Percentiles rank a stretch among this genome's conserved stretches.
Evolutionary conservation across 2,113 vertebrate genomes (phyloP).

Genomic region (Microcebus ravelobensis): DNA sequence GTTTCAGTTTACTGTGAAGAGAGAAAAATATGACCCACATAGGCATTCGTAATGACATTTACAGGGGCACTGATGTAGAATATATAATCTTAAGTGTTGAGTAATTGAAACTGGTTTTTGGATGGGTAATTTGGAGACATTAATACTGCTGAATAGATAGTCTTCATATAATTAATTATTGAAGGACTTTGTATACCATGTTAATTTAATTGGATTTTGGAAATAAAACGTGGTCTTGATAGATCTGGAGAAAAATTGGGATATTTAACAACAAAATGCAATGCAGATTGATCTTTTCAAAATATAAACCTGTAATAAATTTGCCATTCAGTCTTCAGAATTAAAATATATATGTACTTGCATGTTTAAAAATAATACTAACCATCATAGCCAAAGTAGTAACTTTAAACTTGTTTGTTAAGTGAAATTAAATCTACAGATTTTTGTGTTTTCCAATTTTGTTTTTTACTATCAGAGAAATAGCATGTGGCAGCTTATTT

Average conservation of each 20-base stretch:
- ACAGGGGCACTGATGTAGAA: not conserved
- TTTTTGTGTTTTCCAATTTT: not conserved
- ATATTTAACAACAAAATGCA: not conserved
- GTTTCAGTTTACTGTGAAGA: not conserved
- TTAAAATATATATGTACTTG: not conserved
- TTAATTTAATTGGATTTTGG: not conserved
- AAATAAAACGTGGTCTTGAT: not conserved
- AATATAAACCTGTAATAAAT: conserved; percentile 53
- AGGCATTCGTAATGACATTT: not conserved
- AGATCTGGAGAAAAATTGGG: not conserved
- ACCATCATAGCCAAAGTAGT: not conserved
- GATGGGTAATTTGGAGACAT: not conserved
- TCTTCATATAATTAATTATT: not conserved
- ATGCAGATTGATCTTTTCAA: not conserved
- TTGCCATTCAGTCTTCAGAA: conserved; percentile 24
- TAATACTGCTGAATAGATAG: not conserved
- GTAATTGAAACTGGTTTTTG: not conserved
- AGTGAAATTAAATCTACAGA: not conserved
- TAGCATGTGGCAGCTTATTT: not conserved
- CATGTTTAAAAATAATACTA: not conserved
- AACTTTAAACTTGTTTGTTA: not conserved
- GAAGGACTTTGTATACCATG: not conserved
- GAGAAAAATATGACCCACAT: not conserved
- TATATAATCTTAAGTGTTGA: not conserved
- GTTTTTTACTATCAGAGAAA: not conserved